Percentiles rank a stretch among this genome's conserved stretches.
Evolutionary conservation across 2,797 vertebrate species (phyloP).

Genomic region (Enteromius anoplus): DNA sequence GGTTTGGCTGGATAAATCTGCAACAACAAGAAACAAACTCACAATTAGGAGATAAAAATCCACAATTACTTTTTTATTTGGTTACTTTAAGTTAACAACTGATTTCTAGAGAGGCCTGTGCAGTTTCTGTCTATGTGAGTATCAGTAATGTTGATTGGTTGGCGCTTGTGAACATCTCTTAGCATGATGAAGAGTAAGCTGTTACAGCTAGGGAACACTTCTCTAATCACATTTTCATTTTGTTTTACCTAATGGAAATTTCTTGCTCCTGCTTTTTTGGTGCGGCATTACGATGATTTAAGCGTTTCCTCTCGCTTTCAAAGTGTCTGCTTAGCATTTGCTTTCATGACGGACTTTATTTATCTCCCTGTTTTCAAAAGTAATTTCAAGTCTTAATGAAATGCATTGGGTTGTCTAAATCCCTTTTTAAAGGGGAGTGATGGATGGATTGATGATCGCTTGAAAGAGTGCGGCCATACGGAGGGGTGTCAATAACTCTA

Average conservation of each 20-base stretch:
- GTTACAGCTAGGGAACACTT: constrained; percentile 41
- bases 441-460: constrained; percentile 43
- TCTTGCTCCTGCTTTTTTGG: constrained; percentile 22
- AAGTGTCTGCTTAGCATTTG: constrained; percentile 41
- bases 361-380: constrained; percentile 43
- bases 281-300: constrained; percentile 30
- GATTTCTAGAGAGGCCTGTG: not conserved
- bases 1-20: not conserved
- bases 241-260: constrained; percentile 53
- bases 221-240: constrained; percentile 52
- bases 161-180: constrained; percentile 33
- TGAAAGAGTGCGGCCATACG: constrained; percentile 39
- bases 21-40: not conserved
- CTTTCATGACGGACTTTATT: constrained; percentile 40
- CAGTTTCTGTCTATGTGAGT: not conserved
- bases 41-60: not conserved
- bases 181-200: constrained; percentile 31
- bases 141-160: constrained; percentile 36
- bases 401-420: constrained; percentile 48
- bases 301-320: constrained; percentile 19
- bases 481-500: constrained; percentile 51
- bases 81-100: not conserved
- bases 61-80: not conserved
- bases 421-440: constrained; percentile 44
- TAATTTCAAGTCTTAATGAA: constrained; percentile 50